These are phyloP conservation scores for Paramormyrops hopkinsi DNA, from an alignment of 2,797 vertebrate genomes.

Conservation along the genomic window DNA sequence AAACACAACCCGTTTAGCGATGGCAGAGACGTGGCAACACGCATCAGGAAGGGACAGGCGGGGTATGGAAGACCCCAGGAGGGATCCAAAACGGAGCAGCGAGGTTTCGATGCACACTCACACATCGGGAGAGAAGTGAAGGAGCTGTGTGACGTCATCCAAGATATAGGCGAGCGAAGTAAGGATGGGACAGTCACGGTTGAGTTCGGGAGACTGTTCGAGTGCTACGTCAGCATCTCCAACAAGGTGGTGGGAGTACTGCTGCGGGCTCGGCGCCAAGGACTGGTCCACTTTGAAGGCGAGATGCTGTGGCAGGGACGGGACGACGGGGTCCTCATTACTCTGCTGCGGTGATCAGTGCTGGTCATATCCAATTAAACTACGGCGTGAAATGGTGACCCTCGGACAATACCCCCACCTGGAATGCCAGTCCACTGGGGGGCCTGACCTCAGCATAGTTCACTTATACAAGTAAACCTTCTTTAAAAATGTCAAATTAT, in stretches of 20 bases:
- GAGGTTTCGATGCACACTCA: conserved; percentile 73
- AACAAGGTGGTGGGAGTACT: conserved; percentile 84
- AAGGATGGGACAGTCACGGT: conserved; percentile 55
- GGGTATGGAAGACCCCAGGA: conserved; percentile 72
- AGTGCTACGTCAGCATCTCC: conserved; percentile 78
- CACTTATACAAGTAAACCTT: neutral
- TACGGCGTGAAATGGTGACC: neutral
- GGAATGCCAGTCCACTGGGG: neutral
- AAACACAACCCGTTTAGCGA: conserved; percentile 78
- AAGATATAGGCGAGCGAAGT: conserved; percentile 55
- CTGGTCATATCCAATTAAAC: neutral
- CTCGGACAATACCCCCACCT: neutral
- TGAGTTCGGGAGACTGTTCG: conserved; percentile 74
- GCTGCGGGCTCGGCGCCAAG: conserved; percentile 75
- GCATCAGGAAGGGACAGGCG: conserved; percentile 53
- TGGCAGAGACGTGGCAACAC: conserved; percentile 25
- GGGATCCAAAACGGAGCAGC: conserved; percentile 75
- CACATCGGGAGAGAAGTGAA: conserved; percentile 71
- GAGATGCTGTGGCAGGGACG: conserved; percentile 92
- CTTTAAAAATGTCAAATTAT: neutral
- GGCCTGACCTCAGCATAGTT: neutral
- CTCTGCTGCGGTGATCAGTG: conserved; percentile 57
- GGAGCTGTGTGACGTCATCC: conserved; percentile 72
- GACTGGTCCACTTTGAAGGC: conserved; percentile 76
- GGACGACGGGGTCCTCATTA: conserved; percentile 73